Evolutionary conservation across 2,888 invertebrate genomes (phyloP).

Genomic region (Acronicta psi): DNA sequence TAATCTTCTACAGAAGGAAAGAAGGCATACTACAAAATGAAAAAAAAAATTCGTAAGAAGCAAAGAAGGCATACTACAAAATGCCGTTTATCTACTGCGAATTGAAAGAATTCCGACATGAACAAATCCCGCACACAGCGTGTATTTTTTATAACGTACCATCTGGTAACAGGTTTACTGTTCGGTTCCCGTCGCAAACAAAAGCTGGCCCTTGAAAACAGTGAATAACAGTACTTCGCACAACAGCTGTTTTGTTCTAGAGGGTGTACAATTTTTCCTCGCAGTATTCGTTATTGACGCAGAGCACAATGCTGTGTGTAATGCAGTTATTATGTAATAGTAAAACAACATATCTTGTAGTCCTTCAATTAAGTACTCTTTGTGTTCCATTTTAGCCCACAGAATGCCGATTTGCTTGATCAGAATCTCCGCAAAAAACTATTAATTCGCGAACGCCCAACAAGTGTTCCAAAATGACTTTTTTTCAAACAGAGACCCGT

Average conservation of each 20-base stretch:
- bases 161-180: constrained; percentile 26
- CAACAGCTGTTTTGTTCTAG: constrained; percentile 33
- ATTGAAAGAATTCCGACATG: neutral
- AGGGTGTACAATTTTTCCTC: constrained; percentile 7
- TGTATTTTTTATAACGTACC: constrained; percentile 22
- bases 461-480: too few species aligned
- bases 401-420: too few species aligned
- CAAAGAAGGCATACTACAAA: neutral
- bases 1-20: neutral
- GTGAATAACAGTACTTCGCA: neutral
- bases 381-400: neutral
- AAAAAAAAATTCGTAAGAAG: too few species aligned
- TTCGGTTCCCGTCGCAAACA: constrained; percentile 25
- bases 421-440: neutral
- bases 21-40: neutral
- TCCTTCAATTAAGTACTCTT: constrained; percentile 1
- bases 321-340: constrained; percentile 34
- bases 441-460: too few species aligned
- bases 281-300: constrained; percentile 4
- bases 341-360: neutral
- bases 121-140: neutral
- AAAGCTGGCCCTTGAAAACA: constrained; percentile 34
- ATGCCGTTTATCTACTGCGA: neutral
- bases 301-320: constrained; percentile 1
- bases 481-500: too few species aligned